Evolutionary conservation across 2,888 invertebrate genomes (phyloP), one percentile per base, ranked within the genome.

Genomic region (Pterobdella sp.): DNA sequence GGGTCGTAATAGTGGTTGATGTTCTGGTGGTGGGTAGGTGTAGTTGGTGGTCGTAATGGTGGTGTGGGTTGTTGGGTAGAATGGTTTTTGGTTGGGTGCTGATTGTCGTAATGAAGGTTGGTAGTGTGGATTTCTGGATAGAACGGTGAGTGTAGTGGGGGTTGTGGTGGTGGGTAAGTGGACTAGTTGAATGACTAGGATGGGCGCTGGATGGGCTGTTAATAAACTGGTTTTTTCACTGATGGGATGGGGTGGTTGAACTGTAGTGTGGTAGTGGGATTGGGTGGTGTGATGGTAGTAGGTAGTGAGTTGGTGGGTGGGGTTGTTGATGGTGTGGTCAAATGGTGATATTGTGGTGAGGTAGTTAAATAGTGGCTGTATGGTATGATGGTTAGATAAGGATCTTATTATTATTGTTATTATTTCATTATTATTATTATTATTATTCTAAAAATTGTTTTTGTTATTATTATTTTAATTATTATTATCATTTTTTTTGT

Each of bases 21-120:
- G 63, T 26, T 14, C 10, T 26, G n/a, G n/a, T n/a, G n/a, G 31
- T 63, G n/a, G n/a, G n/a, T n/a, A n/a, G n/a, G n/a, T n/a, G n/a
- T n/a, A n/a, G n/a, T n/a, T 68, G 37, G 37, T 37, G 68, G 68
- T 68, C n/a, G 14, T 49, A 14, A 18, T 49, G 52, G 14, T 63
- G 63, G 26, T 63, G 63, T 63, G 31, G 7, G 7, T n/a, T 22
- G n/a, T n/a, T 63, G n/a, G 7, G 63, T n/a, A 14, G n/a, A 18
- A 63, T 7, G 63, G 31, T 63, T 10, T 10, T n/a, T 22, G 31
- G n/a, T 14, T 22, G n/a, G 10, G n/a, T 7, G 10, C 4, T 63
- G 7, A n/a, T 63, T 63, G 63, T 63, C 7, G n/a, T 63, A n/a
- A 26, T 22, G n/a, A 26, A 26, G 63, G n/a, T 10, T 63, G 63